Evolutionary conservation across 2,113 vertebrate genomes (phyloP), one percentile per base, ranked within the genome.

Genomic region (Gulo gulo): DNA sequence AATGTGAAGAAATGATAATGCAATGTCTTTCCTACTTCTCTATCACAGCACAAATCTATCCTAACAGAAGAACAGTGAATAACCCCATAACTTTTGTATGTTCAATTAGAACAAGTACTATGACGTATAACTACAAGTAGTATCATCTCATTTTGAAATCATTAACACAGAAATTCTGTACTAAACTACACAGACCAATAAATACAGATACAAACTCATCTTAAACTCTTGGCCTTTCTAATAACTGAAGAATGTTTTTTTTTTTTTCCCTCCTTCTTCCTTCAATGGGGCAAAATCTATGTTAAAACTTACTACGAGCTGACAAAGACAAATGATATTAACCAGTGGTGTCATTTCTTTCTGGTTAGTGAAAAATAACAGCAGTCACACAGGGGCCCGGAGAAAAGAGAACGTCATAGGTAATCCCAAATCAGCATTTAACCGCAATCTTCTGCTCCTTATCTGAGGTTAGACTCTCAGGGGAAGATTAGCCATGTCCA

Each of bases 121-220:
- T 79, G 13, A 88, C 20, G 15, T 85, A 23, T n/a, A 85, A 79
- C 6, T 39, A 88, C 18, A 80, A 57, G 23, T 9, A 85, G 13
- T 45, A 86, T 59, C 9, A 89, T 65, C 55, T 94, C n/a, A 34
- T 65, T 95, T 82, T 93, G 29, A 96, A 96, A 95, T 18, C 39
- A 63, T 42, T 78, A 86, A 61, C n/a, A 86, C 18, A 47, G 12
- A 88, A 93, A 76, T 82, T 91, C 42, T 83, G 36, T 87, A 29
- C 31, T 83, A 83, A 88, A 94, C 83, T 73, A 39, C 52, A 80
- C 14, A 96, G 45, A 50, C 31, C n/a, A 89, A 50, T 59, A 92
- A 80, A 59, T 45, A 78, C 1, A 86, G 26, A 57, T 42, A 42
- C 26, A 65, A 61, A 63, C 1, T 45, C 26, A 76, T 86, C 47